These are phyloP conservation scores for Carollia perspicillata DNA, from an alignment of 2,113 vertebrate genomes.

Conservation along the genomic window DNA sequence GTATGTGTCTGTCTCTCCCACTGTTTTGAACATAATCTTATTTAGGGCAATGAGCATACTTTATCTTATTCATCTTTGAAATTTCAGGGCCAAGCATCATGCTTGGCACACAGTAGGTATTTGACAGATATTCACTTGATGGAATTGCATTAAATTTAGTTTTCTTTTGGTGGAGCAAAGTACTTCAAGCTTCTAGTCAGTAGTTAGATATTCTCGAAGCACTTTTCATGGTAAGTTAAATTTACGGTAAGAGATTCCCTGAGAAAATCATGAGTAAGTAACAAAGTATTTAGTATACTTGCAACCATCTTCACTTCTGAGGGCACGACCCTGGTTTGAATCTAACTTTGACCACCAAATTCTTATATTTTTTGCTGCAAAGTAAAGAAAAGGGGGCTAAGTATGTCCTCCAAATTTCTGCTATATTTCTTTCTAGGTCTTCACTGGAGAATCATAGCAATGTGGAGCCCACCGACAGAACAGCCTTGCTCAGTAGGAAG, in stretches of 20 bases:
- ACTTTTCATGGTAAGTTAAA: background rate
- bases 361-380: background rate
- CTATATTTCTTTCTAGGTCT: background rate
- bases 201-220: background rate
- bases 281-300: background rate
- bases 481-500: background rate
- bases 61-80: background rate
- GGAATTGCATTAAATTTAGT: background rate
- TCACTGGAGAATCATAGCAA: background rate
- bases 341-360: background rate
- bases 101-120: background rate
- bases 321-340: background rate
- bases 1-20: background rate
- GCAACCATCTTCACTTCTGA: background rate
- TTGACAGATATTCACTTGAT: background rate
- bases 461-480: background rate
- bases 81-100: background rate
- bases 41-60: background rate
- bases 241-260: background rate
- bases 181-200: background rate
- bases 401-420: background rate
- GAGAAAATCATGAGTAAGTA: background rate
- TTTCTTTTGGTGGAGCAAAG: constrained; percentile 6
- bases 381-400: background rate
- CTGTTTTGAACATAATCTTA: background rate